phyloP scores from a whole-genome alignment of 2,888 invertebrate species.

The Drosophila nr. perissopoda region DNA sequence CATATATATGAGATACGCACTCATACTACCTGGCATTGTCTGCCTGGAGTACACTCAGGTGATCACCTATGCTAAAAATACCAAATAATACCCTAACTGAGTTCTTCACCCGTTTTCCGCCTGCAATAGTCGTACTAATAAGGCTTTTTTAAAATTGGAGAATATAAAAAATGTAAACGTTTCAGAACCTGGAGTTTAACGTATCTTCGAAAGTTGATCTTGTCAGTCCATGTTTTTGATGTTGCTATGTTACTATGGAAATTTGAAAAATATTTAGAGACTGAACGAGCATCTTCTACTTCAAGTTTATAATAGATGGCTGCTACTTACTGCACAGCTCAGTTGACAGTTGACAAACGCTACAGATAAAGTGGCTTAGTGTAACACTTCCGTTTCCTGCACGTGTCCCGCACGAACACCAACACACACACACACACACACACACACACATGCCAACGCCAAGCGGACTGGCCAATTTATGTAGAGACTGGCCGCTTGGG shows the following conservation, averaged over 20 bases:
- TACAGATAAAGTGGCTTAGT: constrained; percentile 69
- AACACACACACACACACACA: constrained; percentile 19
- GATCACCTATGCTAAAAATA: not conserved
- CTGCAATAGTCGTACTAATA: not conserved
- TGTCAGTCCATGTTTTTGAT: not conserved
- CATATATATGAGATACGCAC: not conserved
- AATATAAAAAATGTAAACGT: not conserved
- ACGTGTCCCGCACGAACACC: constrained; percentile 18
- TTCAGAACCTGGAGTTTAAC: not conserved
- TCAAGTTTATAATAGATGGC: constrained; percentile 34
- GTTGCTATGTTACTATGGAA: not conserved
- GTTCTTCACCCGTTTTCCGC: not conserved
- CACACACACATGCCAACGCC: not conserved
- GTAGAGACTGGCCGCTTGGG: not conserved
- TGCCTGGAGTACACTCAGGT: not conserved
- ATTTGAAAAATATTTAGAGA: not conserved
- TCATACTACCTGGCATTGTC: not conserved
- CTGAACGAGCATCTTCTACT: not conserved
- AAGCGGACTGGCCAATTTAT: constrained; percentile 1
- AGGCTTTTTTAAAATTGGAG: not conserved
- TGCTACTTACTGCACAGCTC: constrained; percentile 29
- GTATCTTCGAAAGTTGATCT: not conserved
- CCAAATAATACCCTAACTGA: not conserved
- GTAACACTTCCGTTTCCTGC: constrained; percentile 74
- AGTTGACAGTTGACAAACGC: constrained; percentile 60